A percentile compares a stretch with the other conserved stretches of the same genome.
These are phyloP conservation scores for Dipus sagitta DNA, from an alignment of 2,797 vertebrate species.

Conservation along the genomic window DNA sequence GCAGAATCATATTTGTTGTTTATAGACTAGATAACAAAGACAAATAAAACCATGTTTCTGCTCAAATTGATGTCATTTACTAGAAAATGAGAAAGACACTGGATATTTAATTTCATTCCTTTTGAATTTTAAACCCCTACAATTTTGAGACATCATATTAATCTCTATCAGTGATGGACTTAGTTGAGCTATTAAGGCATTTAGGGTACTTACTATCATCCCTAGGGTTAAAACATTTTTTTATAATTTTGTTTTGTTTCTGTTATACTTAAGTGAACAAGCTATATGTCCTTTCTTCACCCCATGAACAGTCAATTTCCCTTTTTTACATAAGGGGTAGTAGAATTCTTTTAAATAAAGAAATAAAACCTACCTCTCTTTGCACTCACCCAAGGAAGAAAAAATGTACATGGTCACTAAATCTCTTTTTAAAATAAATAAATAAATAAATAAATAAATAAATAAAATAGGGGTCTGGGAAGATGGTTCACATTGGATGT, in stretches of 20 bases:
- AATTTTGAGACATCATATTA: slow-evolving; percentile 52
- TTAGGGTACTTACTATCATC: slow-evolving; percentile 10
- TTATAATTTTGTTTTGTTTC: not conserved
- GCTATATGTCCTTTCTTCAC: not conserved
- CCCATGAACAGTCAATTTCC: not conserved
- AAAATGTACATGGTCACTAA: not conserved
- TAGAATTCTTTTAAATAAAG: not conserved
- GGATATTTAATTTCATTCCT: slow-evolving; percentile 61
- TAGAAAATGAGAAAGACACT: slow-evolving; percentile 5
- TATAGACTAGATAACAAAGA: slow-evolving; percentile 52
- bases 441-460: not conserved
- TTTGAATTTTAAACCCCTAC: slow-evolving; percentile 31
- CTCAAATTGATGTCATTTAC: slow-evolving; percentile 64
- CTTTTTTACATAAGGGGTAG: not conserved
- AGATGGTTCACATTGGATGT: too few relatives aligned
- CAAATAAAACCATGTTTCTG: slow-evolving; percentile 66
- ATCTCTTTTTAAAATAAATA: not conserved
- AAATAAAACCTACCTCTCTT: not conserved
- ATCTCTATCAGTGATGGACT: slow-evolving; percentile 29
- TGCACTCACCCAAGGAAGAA: not conserved
- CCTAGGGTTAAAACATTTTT: not conserved
- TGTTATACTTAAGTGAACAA: not conserved
- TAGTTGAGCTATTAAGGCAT: not conserved
- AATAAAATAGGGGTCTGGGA: too few relatives aligned
- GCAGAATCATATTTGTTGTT: slow-evolving; percentile 51